A percentile compares a stretch with the other conserved stretches of the same genome.
These are phyloP conservation scores for Chionoecetes opilio DNA, from an alignment of 1,140 invertebrate genomes.

Conservation along the genomic window DNA sequence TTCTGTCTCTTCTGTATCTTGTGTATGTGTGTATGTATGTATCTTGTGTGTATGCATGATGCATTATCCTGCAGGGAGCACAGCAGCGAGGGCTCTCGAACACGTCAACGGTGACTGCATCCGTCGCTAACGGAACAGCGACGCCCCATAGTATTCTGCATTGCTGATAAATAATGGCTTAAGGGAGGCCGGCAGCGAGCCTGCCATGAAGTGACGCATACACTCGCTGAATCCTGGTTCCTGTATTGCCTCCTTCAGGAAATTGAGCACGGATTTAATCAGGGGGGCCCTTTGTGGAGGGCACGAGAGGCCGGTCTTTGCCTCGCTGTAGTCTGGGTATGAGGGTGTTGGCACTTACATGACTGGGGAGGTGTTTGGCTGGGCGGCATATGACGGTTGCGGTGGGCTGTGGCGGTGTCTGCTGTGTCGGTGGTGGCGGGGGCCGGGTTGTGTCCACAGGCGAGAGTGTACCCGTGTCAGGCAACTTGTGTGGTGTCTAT, in stretches of 20 bases:
- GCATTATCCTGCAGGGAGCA: slow-evolving; percentile 94
- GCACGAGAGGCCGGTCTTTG: slow-evolving; percentile 85
- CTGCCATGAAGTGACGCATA: slow-evolving; percentile 96
- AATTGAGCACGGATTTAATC: slow-evolving; percentile 95
- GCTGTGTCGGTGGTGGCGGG: slow-evolving; percentile 72
- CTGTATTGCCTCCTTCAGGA: slow-evolving; percentile 93
- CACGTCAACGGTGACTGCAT: slow-evolving; percentile 96
- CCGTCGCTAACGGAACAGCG: slow-evolving; percentile 93
- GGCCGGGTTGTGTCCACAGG: slow-evolving; percentile 76
- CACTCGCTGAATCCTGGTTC: slow-evolving; percentile 87
- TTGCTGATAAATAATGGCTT: slow-evolving; percentile 97
- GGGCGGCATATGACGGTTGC: slow-evolving; percentile 79
- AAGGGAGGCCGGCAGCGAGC: slow-evolving; percentile 91
- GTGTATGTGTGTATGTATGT: too few species aligned
- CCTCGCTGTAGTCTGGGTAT: slow-evolving; percentile 77
- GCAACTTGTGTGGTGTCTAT: slow-evolving; percentile 66
- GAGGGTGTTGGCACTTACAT: slow-evolving; percentile 64
- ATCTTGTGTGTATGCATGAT: too few species aligned
- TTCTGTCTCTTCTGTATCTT: too few species aligned
- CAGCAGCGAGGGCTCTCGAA: slow-evolving; percentile 94
- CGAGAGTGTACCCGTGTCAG: slow-evolving; percentile 67
- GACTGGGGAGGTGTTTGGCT: slow-evolving; percentile 62
- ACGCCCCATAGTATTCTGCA: slow-evolving; percentile 96
- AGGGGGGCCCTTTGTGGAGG: slow-evolving; percentile 93
- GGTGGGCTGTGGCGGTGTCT: too few species aligned